Evolutionary conservation across 2,888 invertebrate species (phyloP).

Genomic region (Calliphora vomitoria): DNA sequence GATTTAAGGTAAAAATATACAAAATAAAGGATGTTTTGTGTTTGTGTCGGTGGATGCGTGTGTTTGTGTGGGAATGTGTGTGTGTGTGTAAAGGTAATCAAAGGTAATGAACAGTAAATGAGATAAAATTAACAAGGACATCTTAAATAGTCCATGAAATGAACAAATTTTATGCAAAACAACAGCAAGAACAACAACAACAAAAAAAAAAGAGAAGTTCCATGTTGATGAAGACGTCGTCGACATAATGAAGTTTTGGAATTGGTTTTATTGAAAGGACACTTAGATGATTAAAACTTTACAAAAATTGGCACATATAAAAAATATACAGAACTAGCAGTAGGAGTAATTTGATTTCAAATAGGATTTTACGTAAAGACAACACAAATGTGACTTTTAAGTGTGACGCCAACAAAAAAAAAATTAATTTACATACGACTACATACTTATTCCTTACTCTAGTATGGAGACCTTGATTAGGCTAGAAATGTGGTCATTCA

Average conservation of each 20-base stretch:
- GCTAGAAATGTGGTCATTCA: background rate
- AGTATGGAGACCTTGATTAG: constrained; percentile 9
- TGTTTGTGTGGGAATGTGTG: background rate
- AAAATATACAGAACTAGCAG: background rate
- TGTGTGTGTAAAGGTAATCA: constrained; percentile 52
- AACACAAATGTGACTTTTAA: constrained; percentile 30
- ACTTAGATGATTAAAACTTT: constrained; percentile 49
- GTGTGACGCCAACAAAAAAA: background rate
- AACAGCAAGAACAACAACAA: background rate
- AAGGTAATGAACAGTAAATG: constrained; percentile 62
- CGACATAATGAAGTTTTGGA: constrained; percentile 13
- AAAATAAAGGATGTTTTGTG: constrained; percentile 34
- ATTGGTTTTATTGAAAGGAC: constrained; percentile 50
- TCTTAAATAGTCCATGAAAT: constrained; percentile 62
- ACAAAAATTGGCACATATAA: constrained; percentile 7
- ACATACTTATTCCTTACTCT: too few relatives aligned
- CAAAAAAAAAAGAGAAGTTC: too few relatives aligned
- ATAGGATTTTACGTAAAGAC: constrained; percentile 23
- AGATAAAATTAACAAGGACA: constrained; percentile 67
- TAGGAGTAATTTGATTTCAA: constrained; percentile 33
- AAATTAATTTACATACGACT: background rate
- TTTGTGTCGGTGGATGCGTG: background rate
- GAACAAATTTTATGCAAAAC: constrained; percentile 50
- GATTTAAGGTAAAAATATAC: constrained; percentile 42
- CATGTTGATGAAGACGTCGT: background rate